Evolutionary conservation across 2,113 vertebrate genomes (phyloP), one percentile per base, ranked within the genome.

Genomic region (Scomber scombrus): DNA sequence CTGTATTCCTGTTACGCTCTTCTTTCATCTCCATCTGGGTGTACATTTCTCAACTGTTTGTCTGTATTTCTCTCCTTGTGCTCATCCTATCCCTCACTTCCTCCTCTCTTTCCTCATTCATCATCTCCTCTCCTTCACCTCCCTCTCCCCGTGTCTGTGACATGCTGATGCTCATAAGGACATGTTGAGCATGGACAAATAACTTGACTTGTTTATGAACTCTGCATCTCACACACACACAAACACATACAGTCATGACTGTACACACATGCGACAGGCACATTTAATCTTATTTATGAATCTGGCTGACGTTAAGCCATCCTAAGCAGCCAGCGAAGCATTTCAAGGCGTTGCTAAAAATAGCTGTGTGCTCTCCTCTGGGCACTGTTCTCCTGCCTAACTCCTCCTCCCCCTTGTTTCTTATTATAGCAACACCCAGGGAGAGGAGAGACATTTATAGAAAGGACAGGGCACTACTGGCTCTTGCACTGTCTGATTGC

Each of bases 391-490:
- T 86, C 63, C 79, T 73, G 69, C 86, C 81, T 50, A 51, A 85
- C 79, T 65, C 82, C 85, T 79, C 89, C 88, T 47, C 82, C 86
- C 61, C 60, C 31, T 31, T 26, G 47, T 63, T 84, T 89, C 93
- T 94, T 85, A 85, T 91, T 90, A 92, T 95, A 95, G 93, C 85
- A 66, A 26, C 84, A 83, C 87, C 84, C 52, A 21, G 78, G 74
- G 87, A 91, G 82, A 72, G 70, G 21, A 50, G 72, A 81, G 79
- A 75, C 74, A 85, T 88, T 93, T 91, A 87, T 90, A 92, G 91
- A 82, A 81, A 84, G 65, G 81, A 91, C 76, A 57, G 19, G 73
- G 50, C 79, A 79, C 77, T 29, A 66, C 77, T 23, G n/a, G n/a
- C 68, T 82, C 72, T 65, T 78, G 71, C 45, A 49, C 29, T 85